Evolutionary conservation across 2,888 invertebrate species (phyloP), one percentile per base, ranked within the genome.

Genomic region (Nephrotoma appendiculata): DNA sequence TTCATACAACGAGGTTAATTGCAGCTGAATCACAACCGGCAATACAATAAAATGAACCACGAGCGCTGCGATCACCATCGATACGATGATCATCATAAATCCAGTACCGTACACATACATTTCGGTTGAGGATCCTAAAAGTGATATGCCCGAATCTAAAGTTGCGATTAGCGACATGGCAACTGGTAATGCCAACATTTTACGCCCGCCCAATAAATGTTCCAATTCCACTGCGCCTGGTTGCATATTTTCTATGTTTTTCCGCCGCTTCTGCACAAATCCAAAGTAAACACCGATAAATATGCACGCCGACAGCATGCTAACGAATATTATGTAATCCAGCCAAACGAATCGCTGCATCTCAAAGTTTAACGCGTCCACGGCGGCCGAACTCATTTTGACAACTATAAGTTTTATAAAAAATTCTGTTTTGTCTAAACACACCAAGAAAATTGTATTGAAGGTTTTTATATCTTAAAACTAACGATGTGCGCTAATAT

Each of bases 131-230:
- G 84, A 84, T 11, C 84, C 84, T 6, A 84, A 42, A n/a, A 84
- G 42, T 6, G 84, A 94, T 89, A 95, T 95, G 0, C 95, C 95
- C 89, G 95, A 95, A 12, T 71, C 71, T 9, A 71, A 11, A 2
- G 71, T 71, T 71, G 96, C 95, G 89, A 96, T 93, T 6, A 96
- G 91, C 1, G 95, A 95, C 92, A 96, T 93, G 86, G 95, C 93
- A 44, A 96, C 93, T 4, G 96, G 96, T 89, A 96, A 93, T 15
- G 93, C 93, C 86, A 92, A 92, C 95, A 96, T 95, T 87, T 93
- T 93, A 86, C 95, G 91, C 85, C 94, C 94, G 1, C 95, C 95
- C 87, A 95, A 94, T 86, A 96, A 91, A 89, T 95, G 95, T 86
- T 93, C 93, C 88, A 93, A 93, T 85, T 93, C 92, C 43, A 91